Base-by-base conservation (phyloP, 2,797 vertebrate species). In the Melanotaenia maccullochi region DNA sequence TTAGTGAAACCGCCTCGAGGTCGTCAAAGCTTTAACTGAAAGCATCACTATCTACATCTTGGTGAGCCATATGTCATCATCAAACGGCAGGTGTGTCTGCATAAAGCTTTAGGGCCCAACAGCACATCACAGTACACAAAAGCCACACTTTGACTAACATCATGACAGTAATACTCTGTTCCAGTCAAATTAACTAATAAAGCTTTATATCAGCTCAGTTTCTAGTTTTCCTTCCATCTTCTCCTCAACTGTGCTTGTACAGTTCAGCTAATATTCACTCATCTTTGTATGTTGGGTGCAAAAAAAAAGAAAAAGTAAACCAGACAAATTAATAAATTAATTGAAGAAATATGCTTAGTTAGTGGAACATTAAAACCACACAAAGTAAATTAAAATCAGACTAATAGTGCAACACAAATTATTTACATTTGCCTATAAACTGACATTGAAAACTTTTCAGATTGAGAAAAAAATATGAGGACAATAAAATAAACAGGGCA, bases 151-250 rank as follows among this genome's bases (percentile, higher is more conserved):
- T 66, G 64, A 75, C 12, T 52, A 57, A 66, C 60, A 56, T 60
- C 12, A 67, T 14, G 68, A 78, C 76, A 76, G 60, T 75, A 73
- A 20, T 56, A 40, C 44, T 33, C 28, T 7, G 60, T 57, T 77
- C n/a, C 51, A 62, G 61, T 76, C 51, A 33, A 14, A 38, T 30
- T 47, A 58, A 64, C 65, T 38, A 40, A 71, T 56, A 30, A 0
- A n/a, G 13, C 16, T 40, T 24, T 16, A 30, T 36, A 51, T 68
- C 3, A 0, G 11, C 13, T 22, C 13, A 11, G 49, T 9, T 24
- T 11, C 3, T 22, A 11, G n/a, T 51, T 51, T 38, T 69, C 51
- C 60, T 75, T 38, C 5, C 42, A 54, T 38, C 14, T 28, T 54
- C 73, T 56, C 55, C 55, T 70, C 40, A 47, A 54, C 12, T 24